Percentiles rank a stretch among this genome's conserved stretches.
phyloP scores from a whole-genome alignment of 2,113 vertebrate species.

The Spea bombifrons region DNA sequence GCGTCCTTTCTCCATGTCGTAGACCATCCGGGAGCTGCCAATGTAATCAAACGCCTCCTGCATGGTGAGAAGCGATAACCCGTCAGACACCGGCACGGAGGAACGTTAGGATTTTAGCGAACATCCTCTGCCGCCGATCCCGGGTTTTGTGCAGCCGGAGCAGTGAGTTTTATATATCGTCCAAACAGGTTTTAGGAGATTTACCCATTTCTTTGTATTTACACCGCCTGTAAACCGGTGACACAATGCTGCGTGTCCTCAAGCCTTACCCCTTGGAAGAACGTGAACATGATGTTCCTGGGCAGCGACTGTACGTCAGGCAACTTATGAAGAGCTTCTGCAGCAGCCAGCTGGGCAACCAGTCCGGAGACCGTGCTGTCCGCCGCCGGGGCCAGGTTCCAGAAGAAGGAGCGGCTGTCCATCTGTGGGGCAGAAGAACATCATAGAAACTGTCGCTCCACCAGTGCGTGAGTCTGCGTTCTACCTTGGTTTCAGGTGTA shows the following conservation, averaged over 20 bases:
- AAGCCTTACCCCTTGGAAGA: conserved; percentile 88
- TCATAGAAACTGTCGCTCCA: not conserved
- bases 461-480: no score
- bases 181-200: no score
- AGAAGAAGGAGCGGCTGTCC: conserved; percentile 92
- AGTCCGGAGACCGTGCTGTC: conserved; percentile 79
- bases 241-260: no score
- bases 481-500: no score
- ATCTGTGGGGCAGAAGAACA: conserved; percentile 61
- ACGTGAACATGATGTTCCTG: conserved; percentile 82
- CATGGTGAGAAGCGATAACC: not conserved
- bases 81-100: no score
- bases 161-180: not conserved
- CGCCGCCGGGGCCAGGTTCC: conserved; percentile 81
- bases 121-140: no score
- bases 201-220: no score
- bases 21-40: conserved; percentile 89
- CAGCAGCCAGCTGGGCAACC: conserved; percentile 80
- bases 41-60: conserved; percentile 97
- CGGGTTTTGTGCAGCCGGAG: not conserved
- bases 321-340: conserved; percentile 73
- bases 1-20: conserved; percentile 68
- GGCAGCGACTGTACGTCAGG: conserved; percentile 56
- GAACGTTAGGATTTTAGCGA: no score
- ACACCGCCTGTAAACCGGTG: no score